Conservation (phyloP, 2,113 vertebrate species). For the Scortum barcoo region DNA sequence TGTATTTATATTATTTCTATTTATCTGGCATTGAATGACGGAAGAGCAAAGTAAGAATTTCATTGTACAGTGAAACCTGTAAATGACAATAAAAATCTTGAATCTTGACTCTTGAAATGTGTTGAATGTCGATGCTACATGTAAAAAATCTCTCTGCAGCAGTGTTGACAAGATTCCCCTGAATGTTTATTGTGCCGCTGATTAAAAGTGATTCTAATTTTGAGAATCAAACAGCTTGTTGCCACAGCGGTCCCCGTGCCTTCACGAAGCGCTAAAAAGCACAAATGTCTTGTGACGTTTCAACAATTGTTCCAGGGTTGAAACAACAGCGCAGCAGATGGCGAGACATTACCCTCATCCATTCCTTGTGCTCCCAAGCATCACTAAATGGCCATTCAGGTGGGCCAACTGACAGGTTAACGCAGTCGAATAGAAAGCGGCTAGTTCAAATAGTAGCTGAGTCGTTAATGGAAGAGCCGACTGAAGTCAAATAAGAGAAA, state of each 20-base stretch:
- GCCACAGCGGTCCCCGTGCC: conserved; percentile 30
- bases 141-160: conserved; percentile 1
- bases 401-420: conserved; percentile 53
- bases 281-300: conserved; percentile 68
- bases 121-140: no score
- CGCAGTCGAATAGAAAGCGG: conserved; percentile 21
- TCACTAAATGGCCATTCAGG: conserved; percentile 54
- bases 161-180: neutral
- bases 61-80: no score
- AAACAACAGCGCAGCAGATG: conserved; percentile 67
- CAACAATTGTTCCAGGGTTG: conserved; percentile 61
- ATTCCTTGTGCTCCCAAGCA: conserved; percentile 48
- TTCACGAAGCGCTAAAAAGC: conserved; percentile 14
- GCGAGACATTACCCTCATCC: conserved; percentile 52
- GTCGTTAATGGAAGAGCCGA: neutral
- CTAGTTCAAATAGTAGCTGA: conserved; percentile 22
- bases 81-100: no score
- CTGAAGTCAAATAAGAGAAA: neutral
- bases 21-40: no score
- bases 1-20: no score
- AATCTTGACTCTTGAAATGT: no score
- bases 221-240: conserved; percentile 56
- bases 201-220: conserved; percentile 54
- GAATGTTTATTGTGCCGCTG: conserved; percentile 26
- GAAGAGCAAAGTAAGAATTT: no score